Conservation (phyloP, 2,888 invertebrate species). For the Trichogramma dendrolimi region DNA sequence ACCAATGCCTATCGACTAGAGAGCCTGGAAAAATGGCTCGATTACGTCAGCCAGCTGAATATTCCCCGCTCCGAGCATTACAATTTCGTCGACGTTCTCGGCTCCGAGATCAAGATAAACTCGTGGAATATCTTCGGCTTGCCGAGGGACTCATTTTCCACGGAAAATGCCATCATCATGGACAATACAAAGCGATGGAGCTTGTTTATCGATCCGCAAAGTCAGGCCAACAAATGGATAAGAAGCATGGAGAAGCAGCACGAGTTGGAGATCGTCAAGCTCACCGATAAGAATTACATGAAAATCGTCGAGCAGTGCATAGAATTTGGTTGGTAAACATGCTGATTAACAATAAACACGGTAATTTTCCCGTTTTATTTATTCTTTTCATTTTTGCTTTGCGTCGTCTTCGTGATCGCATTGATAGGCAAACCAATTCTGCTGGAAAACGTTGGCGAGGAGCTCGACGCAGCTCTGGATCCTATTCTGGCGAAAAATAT, state of each 20-base stretch:
- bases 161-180: constrained; percentile 80
- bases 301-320: constrained; percentile 70
- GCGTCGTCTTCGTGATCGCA: not conserved
- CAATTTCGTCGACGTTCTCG: constrained; percentile 70
- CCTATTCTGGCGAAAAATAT: constrained; percentile 72
- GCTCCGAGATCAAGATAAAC: constrained; percentile 82
- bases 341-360: not conserved
- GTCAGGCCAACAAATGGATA: constrained; percentile 82
- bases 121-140: constrained; percentile 80
- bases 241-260: constrained; percentile 75
- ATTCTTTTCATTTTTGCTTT: not conserved
- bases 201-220: constrained; percentile 78
- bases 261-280: constrained; percentile 67
- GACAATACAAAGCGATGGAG: constrained; percentile 76
- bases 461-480: constrained; percentile 73
- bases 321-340: constrained; percentile 58
- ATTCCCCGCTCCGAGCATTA: constrained; percentile 77
- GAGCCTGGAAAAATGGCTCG: constrained; percentile 69
- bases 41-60: constrained; percentile 61
- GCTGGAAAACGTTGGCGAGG: constrained; percentile 74
- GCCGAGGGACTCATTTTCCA: constrained; percentile 76
- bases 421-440: constrained; percentile 62
- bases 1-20: constrained; percentile 64
- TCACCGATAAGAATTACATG: constrained; percentile 73
- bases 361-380: not conserved